Conservation (phyloP, 2,113 vertebrate genomes). For the Prinia subflava region DNA sequence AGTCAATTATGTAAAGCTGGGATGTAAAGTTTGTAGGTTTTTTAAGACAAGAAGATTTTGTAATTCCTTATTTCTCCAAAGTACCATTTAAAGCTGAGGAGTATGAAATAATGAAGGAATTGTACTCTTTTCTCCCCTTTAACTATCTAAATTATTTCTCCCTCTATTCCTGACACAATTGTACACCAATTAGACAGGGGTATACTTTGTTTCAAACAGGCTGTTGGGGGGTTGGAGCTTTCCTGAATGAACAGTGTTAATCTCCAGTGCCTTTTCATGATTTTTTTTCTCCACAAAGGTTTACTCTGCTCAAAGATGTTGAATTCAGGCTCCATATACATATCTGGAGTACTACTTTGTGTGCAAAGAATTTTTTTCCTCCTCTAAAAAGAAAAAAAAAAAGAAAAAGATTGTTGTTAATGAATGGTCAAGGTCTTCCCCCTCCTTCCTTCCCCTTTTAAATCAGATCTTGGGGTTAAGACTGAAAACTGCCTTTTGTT, state of each 20-base stretch:
- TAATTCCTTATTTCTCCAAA: neutral
- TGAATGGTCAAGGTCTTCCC: constrained; percentile 62
- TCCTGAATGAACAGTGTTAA: constrained; percentile 59
- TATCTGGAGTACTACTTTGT: constrained; percentile 41
- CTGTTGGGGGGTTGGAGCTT: neutral
- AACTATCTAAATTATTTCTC: neutral
- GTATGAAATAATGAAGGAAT: neutral
- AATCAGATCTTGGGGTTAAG: constrained; percentile 70
- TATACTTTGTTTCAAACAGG: constrained; percentile 60
- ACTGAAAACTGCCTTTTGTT: constrained; percentile 68
- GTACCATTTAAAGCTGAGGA: neutral
- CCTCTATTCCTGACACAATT: constrained; percentile 10
- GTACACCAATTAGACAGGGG: constrained; percentile 39
- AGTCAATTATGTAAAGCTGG: neutral
- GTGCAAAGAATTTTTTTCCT: neutral
- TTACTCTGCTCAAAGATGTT: constrained; percentile 56
- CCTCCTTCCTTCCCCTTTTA: constrained; percentile 29
- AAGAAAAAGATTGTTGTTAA: constrained; percentile 33
- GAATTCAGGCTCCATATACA: constrained; percentile 55
- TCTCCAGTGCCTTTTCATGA: constrained; percentile 68
- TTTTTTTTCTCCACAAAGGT: constrained; percentile 11
- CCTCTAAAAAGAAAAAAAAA: neutral
- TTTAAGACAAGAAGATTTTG: neutral
- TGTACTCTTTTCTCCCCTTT: neutral
- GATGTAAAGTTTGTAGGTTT: neutral